Evolutionary conservation across 2,113 vertebrate species (phyloP), one percentile per base, ranked within the genome.

Genomic region (Shinisaurus crocodilurus): DNA sequence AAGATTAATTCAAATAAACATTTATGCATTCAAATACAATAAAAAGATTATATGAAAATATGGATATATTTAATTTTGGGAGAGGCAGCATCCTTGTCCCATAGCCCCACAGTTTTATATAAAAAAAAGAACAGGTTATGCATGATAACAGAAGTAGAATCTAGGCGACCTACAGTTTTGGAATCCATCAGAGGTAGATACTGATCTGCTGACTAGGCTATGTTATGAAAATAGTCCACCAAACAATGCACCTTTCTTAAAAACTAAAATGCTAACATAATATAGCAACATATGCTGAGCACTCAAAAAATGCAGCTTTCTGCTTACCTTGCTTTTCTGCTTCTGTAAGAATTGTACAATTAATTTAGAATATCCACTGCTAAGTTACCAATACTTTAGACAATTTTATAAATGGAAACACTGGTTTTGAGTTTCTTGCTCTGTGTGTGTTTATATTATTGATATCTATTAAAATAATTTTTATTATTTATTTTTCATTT

Each of bases 241-340:
- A 27, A 84, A 23, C 54, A 92, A 23, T 4, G 23, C 1, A 43
- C 1, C 6, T 16, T 1, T 74, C 43, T 85, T 76, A 45, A 60
- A 90, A 90, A 0, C n/a, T 43, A 23, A 89, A 70, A 40, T 0
- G 0, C 0, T 91, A 67, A 37, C 12, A 77, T 90, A 63, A 40
- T 29, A 13, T 8, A 25, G 85, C 43, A 87, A 74, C 8, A 1
- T 37, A 75, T 37, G 75, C 63, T 85, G 40, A 76, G 82, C 1
- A 1, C 37, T 74, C 90, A 37, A 12, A 67, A 86, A 8, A 86
- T 16, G 79, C 89, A 5, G 34, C 77, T 48, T 69, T 34, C 69
- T 34, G 34, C 0, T 10, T 91, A 82, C 77, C 81, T 84, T 91
- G 81, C 23, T 81, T 57, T 90, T 86, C 86, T 86, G 63, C 37